Conservation (phyloP, 2,113 vertebrate genomes). For the Numida meleagris region DNA sequence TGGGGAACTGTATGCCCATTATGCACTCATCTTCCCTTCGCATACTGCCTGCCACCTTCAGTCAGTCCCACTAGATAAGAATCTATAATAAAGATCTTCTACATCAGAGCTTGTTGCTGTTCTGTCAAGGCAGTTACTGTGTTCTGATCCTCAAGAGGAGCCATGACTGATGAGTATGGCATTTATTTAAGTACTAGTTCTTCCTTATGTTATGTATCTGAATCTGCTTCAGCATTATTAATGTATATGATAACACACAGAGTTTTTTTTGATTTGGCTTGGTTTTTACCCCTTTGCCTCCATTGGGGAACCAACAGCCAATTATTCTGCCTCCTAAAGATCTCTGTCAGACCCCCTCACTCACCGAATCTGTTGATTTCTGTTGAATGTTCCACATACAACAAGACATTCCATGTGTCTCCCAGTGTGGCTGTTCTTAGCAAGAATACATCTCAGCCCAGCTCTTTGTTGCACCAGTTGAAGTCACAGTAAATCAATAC, state of each 20-base stretch:
- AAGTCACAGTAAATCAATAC: background rate
- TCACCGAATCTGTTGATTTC: background rate
- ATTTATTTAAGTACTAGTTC: background rate
- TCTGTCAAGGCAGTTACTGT: background rate
- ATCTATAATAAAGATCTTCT: constrained; percentile 23
- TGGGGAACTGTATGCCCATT: background rate
- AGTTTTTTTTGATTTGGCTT: background rate
- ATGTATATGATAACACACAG: background rate
- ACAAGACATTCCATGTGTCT: background rate
- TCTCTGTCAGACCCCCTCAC: background rate
- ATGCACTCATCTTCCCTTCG: constrained; percentile 12
- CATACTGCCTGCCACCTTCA: constrained; percentile 9
- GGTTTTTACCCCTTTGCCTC: background rate
- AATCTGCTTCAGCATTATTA: background rate
- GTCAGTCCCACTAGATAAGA: background rate
- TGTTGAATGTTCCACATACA: background rate
- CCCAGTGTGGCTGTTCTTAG: background rate
- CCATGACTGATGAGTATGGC: background rate
- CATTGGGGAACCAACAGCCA: background rate
- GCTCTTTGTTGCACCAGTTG: background rate
- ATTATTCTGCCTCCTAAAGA: background rate
- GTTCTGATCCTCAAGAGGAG: background rate
- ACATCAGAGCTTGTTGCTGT: background rate
- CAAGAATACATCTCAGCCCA: background rate
- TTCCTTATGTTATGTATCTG: background rate